Percentiles rank a stretch among this genome's conserved stretches.
These are phyloP conservation scores for Cephus nigrinus DNA, from an alignment of 2,888 invertebrate genomes.

Conservation along the genomic window DNA sequence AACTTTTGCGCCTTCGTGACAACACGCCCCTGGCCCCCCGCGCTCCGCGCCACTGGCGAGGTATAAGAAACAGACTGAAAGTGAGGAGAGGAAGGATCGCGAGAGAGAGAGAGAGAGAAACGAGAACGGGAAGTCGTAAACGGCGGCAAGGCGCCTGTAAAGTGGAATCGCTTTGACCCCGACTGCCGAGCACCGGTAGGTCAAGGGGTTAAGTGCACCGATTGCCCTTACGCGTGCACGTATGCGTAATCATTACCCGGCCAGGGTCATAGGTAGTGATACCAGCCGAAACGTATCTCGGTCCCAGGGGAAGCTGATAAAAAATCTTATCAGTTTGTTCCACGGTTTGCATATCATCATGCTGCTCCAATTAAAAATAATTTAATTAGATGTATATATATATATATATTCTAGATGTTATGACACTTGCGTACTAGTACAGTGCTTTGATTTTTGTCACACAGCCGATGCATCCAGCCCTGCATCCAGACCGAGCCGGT, in stretches of 20 bases:
- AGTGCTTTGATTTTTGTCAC: background rate
- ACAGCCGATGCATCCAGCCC: background rate
- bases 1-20: conserved; percentile 26
- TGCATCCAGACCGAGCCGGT: too few relatives aligned
- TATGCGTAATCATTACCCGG: conserved; percentile 1
- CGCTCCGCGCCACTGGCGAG: background rate
- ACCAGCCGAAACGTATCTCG: background rate
- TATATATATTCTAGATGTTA: too few relatives aligned
- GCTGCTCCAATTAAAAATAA: too few relatives aligned
- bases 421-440: background rate
- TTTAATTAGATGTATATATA: background rate
- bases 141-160: conserved; percentile 26
- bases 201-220: conserved; percentile 40
- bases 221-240: conserved; percentile 25
- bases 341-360: background rate
- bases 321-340: background rate
- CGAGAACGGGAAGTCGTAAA: conserved; percentile 30
- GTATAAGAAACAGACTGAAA: background rate
- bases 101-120: background rate
- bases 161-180: conserved; percentile 27
- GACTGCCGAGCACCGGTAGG: conserved; percentile 22
- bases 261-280: background rate
- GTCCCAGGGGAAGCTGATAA: background rate
- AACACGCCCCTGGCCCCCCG: too few relatives aligned
- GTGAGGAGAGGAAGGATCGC: background rate